Base-by-base conservation (phyloP, 2,797 vertebrate species). In the Pitangus sulphuratus region DNA sequence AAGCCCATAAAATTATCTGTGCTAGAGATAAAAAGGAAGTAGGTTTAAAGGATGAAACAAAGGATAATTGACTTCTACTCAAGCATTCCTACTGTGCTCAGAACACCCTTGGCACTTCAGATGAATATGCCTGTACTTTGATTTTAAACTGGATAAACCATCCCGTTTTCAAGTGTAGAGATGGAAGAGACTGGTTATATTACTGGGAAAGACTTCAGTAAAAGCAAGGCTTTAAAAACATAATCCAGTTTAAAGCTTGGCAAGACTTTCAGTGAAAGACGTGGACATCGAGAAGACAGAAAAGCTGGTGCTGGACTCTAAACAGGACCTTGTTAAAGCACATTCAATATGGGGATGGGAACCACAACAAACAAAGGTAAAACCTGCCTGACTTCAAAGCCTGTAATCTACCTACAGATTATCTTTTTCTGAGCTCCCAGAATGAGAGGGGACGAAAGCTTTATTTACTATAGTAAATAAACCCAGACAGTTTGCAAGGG, bases 1-100 rank as follows among this genome's bases (percentile, higher is more conserved):
- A 92, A 92, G 48, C 64, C 53, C 71, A n/a, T 74, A 80, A 91
- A 93, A 83, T 70, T 70, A 64, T 70, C 82, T 74, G 56, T 70
- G 62, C 71, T 69, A 66, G 57, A 97, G 75, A 94, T 92, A 82
- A 94, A 93, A 87, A 89, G 48, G 51, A 44, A 95, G 31, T 15
- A 89, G 60, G 26, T 87, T 94, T 92, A 93, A 94, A 94, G 72
- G 91, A 91, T 91, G 84, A 93, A 94, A 91, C 84, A 92, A 96
- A 88, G 69, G 87, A 83, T 94, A 96, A 96, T 48, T 92, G 84
- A 95, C 87, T 90, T 89, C 56, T 60, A 79, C 57, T 94, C 86
- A 82, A 91, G 82, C 80, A 80, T 84, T 90, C 75, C 81, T 80
- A 39, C 92, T 89, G 86, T 74, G 66, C 80, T 93, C 66, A 82